Base-by-base conservation (phyloP, 2,888 invertebrate genomes). In the Papilio demoleus region DNA sequence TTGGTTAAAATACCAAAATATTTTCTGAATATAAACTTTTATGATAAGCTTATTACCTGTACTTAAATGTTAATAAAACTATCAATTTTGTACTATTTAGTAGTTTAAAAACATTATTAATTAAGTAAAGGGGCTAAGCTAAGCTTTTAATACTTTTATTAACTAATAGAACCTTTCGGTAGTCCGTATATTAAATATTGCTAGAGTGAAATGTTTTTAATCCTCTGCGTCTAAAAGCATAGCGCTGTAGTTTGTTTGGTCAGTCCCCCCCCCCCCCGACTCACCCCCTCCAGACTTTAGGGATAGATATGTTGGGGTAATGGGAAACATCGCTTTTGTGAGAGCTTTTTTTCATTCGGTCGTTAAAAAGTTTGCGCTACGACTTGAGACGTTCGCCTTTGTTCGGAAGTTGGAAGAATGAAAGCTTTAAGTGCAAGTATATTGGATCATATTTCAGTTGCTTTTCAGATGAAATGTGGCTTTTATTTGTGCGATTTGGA, bases 221-320 rank as follows among this genome's bases (percentile, higher is more conserved):
- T 81, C 79, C 80, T 68, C 71, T 67, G 62, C 72, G 70, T 74
- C 81, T 86, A 83, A 86, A 84, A 86, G 86, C 84, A 82, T 79
- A 84, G 73, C 76, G 76, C 71, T 86, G 86, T 86, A 79, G 75
- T 75, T 73, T 79, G 77, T 80, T 83, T 80, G 81, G 80, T 79
- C 81, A 81, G 76, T 73, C 63, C 74, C 75, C 71, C 70, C 68
- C 70, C 68, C 64, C 38, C 36, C 69, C 63, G n/a, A 71, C 50
- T 2, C 6, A 4, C 78, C 68, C 74, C 61, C 68, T 77, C 75
- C 70, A 70, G 69, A 24, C 65, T 61, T 36, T 62, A 61, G 42
- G 59, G 73, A 73, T 63, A 56, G 69, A 65, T 22, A 61, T 69
- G 65, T 69, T n/a, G 61, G 61, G 67, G 61, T 63, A 59, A 70